Evolutionary conservation across 2,888 invertebrate genomes (phyloP).

Genomic region (Chouioia cunea): DNA sequence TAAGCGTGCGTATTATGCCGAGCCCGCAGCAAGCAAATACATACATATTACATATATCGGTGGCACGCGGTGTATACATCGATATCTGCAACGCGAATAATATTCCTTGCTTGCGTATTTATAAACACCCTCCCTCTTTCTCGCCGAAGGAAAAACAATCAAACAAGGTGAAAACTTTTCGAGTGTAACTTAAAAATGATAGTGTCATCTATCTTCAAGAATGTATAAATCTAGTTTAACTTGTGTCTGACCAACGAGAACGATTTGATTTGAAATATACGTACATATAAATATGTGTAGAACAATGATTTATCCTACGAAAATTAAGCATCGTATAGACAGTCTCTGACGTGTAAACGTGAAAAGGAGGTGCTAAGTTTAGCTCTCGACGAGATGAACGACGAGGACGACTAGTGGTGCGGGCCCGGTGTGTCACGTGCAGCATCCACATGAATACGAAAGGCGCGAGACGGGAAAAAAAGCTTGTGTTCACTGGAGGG

Average conservation of each 20-base stretch:
- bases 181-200: too few species aligned
- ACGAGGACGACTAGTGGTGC: not conserved
- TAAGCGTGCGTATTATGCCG: not conserved
- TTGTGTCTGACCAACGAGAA: too few species aligned
- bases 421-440: not conserved
- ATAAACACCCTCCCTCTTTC: too few species aligned
- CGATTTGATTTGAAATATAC: too few species aligned
- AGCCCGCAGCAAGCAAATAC: slow-evolving; percentile 1
- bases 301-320: too few species aligned
- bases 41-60: slow-evolving; percentile 7
- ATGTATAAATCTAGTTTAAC: too few species aligned
- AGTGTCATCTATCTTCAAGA: too few species aligned
- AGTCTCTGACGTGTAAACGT: too few species aligned
- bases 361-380: too few species aligned
- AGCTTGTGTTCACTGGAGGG: slow-evolving; percentile 35
- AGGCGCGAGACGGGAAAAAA: slow-evolving; percentile 13
- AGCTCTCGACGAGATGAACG: not conserved
- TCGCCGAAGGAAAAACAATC: not conserved
- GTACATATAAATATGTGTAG: too few species aligned
- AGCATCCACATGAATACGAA: not conserved
- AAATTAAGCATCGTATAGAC: too few species aligned
- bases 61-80: not conserved
- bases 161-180: too few species aligned
- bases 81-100: slow-evolving; percentile 30
- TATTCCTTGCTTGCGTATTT: slow-evolving; percentile 13